A percentile compares a stretch with the other conserved stretches of the same genome.
These are phyloP conservation scores for Cremastobaeus sp. DNA, from an alignment of 2,888 invertebrate species.

Conservation along the genomic window DNA sequence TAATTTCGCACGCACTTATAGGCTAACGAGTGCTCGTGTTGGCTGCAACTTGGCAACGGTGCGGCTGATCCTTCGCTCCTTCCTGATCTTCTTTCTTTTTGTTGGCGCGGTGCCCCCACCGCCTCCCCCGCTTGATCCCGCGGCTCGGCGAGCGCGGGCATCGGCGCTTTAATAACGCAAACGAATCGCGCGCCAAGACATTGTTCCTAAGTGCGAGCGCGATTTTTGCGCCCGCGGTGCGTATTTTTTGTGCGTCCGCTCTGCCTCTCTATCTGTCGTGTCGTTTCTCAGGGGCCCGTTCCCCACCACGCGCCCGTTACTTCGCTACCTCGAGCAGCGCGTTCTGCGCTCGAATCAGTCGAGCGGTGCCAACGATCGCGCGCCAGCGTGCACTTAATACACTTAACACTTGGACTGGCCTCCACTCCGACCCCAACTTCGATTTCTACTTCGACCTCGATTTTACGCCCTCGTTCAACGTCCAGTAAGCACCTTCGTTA, in stretches of 20 bases:
- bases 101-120: conserved; percentile 58
- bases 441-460: conserved; percentile 66
- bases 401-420: conserved; percentile 29
- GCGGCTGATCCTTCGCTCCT: conserved; percentile 26
- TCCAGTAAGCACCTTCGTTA: conserved; percentile 44
- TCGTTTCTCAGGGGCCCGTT: conserved; percentile 32
- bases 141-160: neutral
- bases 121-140: conserved; percentile 27
- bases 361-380: conserved; percentile 63
- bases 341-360: conserved; percentile 73
- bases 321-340: conserved; percentile 64
- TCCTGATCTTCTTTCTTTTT: conserved; percentile 55
- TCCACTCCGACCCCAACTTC: conserved; percentile 53
- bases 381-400: conserved; percentile 31
- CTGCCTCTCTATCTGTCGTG: conserved; percentile 54
- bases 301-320: conserved; percentile 57
- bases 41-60: neutral
- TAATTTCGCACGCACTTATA: neutral
- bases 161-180: too few species aligned
- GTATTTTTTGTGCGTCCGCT: conserved; percentile 34
- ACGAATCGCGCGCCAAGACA: conserved; percentile 18
- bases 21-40: neutral
- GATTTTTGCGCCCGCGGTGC: conserved; percentile 32
- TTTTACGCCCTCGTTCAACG: conserved; percentile 51
- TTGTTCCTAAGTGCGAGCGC: conserved; percentile 25